Base-by-base conservation (phyloP, 2,888 invertebrate genomes). In the Ochropleura plecta region DNA sequence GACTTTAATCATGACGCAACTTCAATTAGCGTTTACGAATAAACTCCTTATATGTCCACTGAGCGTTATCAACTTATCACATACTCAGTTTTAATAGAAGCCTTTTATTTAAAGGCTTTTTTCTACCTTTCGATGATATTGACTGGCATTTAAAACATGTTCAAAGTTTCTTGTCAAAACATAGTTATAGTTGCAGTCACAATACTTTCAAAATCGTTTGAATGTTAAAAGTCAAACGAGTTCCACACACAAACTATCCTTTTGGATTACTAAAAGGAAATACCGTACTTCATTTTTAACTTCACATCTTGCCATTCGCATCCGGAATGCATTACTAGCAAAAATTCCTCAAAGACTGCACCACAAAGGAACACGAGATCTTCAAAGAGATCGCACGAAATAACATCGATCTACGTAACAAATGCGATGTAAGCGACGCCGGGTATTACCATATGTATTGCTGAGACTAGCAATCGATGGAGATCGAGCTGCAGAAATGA, bases 381-480 rank as follows among this genome's bases (percentile, higher is more conserved):
- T 64, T 83, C 81, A 87, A 85, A 86, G 87, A 87, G 86, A 80
- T 83, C 69, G 80, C 68, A 65, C 64, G 53, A 78, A 82, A 82
- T 82, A 82, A 73, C 82, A 82, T 82, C 82, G 85, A 82, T 77
- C 79, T 73, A 77, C 67, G 83, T 80, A 67, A 86, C 86, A 86
- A 87, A 86, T 78, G 86, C 71, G 81, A 57, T 83, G 81, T 83
- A 86, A 86, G 84, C 76, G 88, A 73, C 44, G 76, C 74, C 71
- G 81, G 69, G 73, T 74, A 85, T 85, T 87, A 87, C 84, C 88
- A 87, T 86, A 86, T 79, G 78, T 86, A 86, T 86, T 74, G 87
- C 66, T 53, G 63, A 74, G 76, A 80, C 68, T 79, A 64, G 42
- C 82, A 69, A 85, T 83, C 85, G 83, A 85, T 85, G 82, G 78